Evolutionary conservation across 2,113 vertebrate genomes (phyloP).

Genomic region (Paralichthys olivaceus): DNA sequence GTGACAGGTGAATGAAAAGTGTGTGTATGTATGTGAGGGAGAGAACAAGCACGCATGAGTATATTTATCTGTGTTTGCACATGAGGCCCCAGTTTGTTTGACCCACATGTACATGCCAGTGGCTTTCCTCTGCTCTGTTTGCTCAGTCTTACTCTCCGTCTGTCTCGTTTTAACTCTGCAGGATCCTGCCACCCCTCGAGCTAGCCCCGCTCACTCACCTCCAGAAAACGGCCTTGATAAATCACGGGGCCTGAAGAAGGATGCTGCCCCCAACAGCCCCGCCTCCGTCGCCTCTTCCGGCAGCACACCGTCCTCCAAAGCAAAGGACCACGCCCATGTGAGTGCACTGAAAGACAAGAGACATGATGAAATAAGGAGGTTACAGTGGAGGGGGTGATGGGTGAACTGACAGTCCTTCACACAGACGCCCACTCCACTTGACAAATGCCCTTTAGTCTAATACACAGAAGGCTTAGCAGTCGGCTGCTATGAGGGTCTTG

Average conservation of each 20-base stretch:
- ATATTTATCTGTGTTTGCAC: constrained; percentile 78
- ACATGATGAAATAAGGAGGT: constrained; percentile 48
- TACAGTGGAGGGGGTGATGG: constrained; percentile 40
- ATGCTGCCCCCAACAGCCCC: constrained; percentile 92
- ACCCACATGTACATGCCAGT: constrained; percentile 74
- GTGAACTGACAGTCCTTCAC: constrained; percentile 49
- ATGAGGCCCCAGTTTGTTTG: constrained; percentile 78
- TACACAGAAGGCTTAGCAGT: constrained; percentile 37
- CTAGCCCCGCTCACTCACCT: constrained; percentile 93
- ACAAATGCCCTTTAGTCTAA: too few relatives aligned
- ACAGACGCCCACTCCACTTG: too few relatives aligned
- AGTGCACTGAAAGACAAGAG: constrained; percentile 29
- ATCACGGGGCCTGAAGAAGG: constrained; percentile 90
- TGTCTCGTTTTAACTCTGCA: constrained; percentile 69
- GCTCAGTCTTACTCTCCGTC: constrained; percentile 65
- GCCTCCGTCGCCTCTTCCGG: constrained; percentile 96
- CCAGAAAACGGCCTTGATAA: constrained; percentile 96
- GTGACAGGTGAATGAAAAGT: constrained; percentile 71
- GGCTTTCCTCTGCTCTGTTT: constrained; percentile 77
- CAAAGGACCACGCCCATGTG: constrained; percentile 95
- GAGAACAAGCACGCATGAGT: constrained; percentile 56
- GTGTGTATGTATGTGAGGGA: constrained; percentile 19
- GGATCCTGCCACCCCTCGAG: constrained; percentile 93
- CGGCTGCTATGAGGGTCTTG: constrained; percentile 55
- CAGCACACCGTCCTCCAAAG: constrained; percentile 97